Base-by-base conservation (phyloP, 2,888 invertebrate genomes). In the Strigamia crassipes region DNA sequence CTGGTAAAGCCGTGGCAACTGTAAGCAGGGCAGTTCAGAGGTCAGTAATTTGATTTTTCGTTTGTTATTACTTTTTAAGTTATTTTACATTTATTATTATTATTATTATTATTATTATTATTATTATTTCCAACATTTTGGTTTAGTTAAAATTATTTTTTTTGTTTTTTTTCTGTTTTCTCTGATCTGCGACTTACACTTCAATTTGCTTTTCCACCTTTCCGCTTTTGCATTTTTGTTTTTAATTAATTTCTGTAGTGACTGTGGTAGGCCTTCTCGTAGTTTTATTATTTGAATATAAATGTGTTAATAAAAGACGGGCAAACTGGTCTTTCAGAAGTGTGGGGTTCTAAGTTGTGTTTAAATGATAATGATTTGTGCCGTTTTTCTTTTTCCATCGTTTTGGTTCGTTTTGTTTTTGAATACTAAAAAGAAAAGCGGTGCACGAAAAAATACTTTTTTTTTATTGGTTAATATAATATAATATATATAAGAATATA, bases 11-110 rank as follows among this genome's bases (percentile, higher is more conserved):
- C 87, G 91, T 94, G 89, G 92, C 94, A 89, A 93, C 89, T 41
- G 93, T 94, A 91, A 94, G 93, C 91, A 94, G 93, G 91, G 94
- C 94, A 89, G 92, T 94, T 88, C 93, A 93, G 90, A 92, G 94
- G 91, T 92, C 90, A 91, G 91, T 91, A 91, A 84, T 85, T 85
- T 85, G 82, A 83, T 84, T 83, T 79, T 81, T 77, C 18, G 34
- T 79, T 79, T 38, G 18, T n/a, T 79, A 38, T 79, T 41, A 78
- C 82, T 78, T 56, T 56, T 9, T n/a, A 18, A 56, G 78, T 83
- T 82, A 46, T 84, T 82, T 83, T 83, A 38, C 81, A 85, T n/a
- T 85, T 85, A 84, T 83, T 84, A 84, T 85, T 84, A 84, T 84
- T 84, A 84, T 84, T 84, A 83, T 84, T 82, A n/a, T n/a, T n/a